Base-by-base conservation (phyloP, 1,140 invertebrate species). In the Littorina saxatilis region DNA sequence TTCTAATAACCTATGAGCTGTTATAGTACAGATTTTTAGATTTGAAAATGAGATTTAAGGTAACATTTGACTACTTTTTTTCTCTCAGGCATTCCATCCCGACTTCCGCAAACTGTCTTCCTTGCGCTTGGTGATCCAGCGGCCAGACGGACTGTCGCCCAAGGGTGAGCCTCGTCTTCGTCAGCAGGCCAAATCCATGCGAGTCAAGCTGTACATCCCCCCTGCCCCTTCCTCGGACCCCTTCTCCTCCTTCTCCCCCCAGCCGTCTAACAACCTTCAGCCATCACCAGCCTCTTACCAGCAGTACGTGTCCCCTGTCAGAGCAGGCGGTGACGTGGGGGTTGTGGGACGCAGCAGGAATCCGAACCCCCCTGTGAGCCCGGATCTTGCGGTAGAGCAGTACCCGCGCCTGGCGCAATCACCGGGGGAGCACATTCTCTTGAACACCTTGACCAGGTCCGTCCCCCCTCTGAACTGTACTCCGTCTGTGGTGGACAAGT, bases 91-190 rank as follows among this genome's bases (percentile, higher is more conserved):
- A 15, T 66, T 66, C 55, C 15, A n/a, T 17, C 58, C 15, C 7
- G 76, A 78, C 11, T 78, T 78, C 39, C 52, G 76, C 1, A 78
- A 37, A 15, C 58, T 61, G n/a, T 63, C 76, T 23, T 66, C 76
- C 7, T 58, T 78, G 1, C 52, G 76, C 5, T 32, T 78, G 11
- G 76, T 78, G n/a, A 61, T 78, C 35, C 76, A 78, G 76, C 76
- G 76, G 7, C 76, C 76, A 13, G 76, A 52, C 1, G 55, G 55
- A 27, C 58, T 78, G 20, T 61, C 58, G 0, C 76, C 9, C 0
- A 52, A 63, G 20, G 76, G 55, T 15, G 58, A 13, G 15, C 23
- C 32, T n/a, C 37, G 32, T n/a, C 55, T 78, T 20, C 32, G n/a
- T 17, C 37, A 43, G 55, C 58, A 29, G 20, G 76, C 76, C 39